Conservation (phyloP, 2,888 invertebrate genomes). For the Lochmaea crataegi region DNA sequence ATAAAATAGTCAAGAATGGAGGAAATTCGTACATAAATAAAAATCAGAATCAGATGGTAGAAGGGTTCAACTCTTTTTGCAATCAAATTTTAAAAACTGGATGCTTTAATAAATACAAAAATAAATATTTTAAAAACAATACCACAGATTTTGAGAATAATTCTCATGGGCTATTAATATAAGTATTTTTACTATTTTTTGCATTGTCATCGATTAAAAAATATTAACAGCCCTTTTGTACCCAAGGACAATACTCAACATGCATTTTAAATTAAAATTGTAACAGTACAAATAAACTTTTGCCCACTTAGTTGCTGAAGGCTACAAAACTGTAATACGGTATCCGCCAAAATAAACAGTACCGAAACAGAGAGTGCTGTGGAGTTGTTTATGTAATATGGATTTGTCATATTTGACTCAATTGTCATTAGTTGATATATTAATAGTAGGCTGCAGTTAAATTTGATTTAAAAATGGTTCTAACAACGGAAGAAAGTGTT, state of each 20-base stretch:
- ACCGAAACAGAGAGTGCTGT: too few relatives aligned
- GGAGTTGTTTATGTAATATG: too few relatives aligned
- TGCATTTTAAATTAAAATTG: constrained; percentile 1
- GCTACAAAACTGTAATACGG: neutral
- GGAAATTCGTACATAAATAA: too few relatives aligned
- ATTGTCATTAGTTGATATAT: too few relatives aligned
- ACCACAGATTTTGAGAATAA: constrained; percentile 4
- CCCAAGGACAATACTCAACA: constrained; percentile 24
- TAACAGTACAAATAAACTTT: neutral
- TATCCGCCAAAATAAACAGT: too few relatives aligned
- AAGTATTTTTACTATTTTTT: neutral
- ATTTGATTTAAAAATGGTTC: too few relatives aligned
- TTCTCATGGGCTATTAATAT: neutral
- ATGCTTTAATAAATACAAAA: neutral
- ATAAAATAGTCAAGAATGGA: too few relatives aligned
- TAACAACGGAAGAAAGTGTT: too few relatives aligned
- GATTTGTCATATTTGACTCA: too few relatives aligned
- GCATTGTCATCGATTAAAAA: neutral
- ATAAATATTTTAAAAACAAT: neutral
- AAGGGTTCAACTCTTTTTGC: too few relatives aligned
- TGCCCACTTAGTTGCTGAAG: neutral
- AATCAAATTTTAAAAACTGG: neutral
- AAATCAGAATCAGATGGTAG: too few relatives aligned
- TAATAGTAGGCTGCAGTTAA: too few relatives aligned
- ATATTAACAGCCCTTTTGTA: constrained; percentile 9